These are phyloP conservation scores for Xenopus petersii DNA, from an alignment of 2,797 vertebrate genomes.

Conservation along the genomic window DNA sequence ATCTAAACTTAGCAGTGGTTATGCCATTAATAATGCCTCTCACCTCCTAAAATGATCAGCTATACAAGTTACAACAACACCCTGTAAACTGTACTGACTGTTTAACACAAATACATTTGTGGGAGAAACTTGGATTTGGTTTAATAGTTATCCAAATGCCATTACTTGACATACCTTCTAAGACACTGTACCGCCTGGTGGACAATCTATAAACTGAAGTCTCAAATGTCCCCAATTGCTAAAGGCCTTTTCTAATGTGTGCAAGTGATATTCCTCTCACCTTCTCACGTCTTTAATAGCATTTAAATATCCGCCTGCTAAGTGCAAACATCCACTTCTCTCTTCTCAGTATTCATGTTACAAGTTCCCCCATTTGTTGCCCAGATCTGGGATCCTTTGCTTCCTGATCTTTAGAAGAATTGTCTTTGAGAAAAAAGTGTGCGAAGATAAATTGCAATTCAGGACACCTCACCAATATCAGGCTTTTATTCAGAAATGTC, in stretches of 20 bases:
- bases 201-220: background rate
- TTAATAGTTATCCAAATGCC: too few species aligned
- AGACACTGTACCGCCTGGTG: constrained; percentile 9
- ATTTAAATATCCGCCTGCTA: constrained; percentile 35
- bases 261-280: constrained; percentile 37
- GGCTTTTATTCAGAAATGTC: too few species aligned
- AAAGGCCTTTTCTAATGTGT: constrained; percentile 7
- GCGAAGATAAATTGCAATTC: too few species aligned
- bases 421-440: background rate
- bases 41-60: too few species aligned
- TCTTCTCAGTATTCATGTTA: background rate
- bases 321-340: constrained; percentile 14
- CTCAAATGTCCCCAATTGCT: too few species aligned
- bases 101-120: too few species aligned
- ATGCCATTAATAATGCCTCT: background rate
- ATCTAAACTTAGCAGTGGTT: background rate
- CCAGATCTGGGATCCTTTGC: background rate
- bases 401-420: background rate
- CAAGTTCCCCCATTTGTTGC: constrained; percentile 29
- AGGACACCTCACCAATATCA: too few species aligned
- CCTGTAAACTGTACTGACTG: too few species aligned
- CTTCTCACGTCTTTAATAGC: constrained; percentile 39
- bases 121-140: too few species aligned
- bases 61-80: too few species aligned
- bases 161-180: background rate